Evolutionary conservation across 2,797 vertebrate genomes (phyloP).

Genomic region (Microtus obscurus): DNA sequence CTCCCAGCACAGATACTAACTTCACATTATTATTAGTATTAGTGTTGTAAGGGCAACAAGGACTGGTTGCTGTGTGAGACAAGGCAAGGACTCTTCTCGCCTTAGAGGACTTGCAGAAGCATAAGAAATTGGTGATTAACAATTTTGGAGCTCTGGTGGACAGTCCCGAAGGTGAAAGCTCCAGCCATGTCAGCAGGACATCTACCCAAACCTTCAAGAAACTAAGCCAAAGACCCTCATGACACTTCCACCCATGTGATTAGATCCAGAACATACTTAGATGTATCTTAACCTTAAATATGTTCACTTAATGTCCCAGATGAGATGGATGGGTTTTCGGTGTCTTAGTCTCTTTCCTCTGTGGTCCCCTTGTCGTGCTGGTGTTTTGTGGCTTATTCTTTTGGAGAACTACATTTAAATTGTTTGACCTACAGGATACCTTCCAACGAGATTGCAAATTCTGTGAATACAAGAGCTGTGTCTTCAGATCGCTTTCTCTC

Average conservation of each 20-base stretch:
- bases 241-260: not conserved
- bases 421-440: not conserved
- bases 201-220: not conserved
- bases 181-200: not conserved
- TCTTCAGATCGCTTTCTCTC: not conserved
- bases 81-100: not conserved
- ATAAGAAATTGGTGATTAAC: not conserved
- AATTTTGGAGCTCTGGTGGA: not conserved
- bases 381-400: constrained; percentile 7
- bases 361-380: not conserved
- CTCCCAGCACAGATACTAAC: not conserved
- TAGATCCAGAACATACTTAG: not conserved
- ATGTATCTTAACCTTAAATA: not conserved
- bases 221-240: constrained; percentile 7
- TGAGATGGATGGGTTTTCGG: constrained; percentile 4
- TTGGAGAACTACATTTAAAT: constrained; percentile 45
- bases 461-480: not conserved
- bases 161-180: not conserved
- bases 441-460: not conserved
- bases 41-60: not conserved
- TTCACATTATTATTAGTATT: not conserved
- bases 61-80: not conserved
- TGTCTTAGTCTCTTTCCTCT: not conserved
- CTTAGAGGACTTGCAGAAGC: not conserved
- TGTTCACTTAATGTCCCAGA: not conserved